Evolutionary conservation across 2,113 vertebrate genomes (phyloP).

Genomic region (Empidonax alnorum): DNA sequence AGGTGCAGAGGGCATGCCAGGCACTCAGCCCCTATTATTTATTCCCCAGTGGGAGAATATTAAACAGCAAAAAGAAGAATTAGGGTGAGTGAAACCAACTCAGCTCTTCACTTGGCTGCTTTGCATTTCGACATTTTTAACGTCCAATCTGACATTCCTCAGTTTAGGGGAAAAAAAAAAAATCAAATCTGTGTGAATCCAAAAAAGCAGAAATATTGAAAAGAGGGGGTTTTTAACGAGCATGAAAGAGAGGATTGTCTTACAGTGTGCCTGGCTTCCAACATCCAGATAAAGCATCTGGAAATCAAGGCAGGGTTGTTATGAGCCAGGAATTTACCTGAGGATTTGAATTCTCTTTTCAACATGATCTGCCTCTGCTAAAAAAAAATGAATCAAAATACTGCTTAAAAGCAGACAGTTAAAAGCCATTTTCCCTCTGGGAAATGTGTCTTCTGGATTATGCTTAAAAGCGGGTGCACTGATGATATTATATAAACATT

Average conservation of each 20-base stretch:
- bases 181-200: background rate
- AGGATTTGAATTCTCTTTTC: background rate
- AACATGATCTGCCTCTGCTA: background rate
- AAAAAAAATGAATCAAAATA: background rate
- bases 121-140: background rate
- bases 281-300: background rate
- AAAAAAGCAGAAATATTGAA: background rate
- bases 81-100: background rate
- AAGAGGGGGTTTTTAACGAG: background rate
- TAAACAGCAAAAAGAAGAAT: background rate
- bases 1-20: background rate
- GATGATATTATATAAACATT: background rate
- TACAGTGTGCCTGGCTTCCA: background rate
- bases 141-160: background rate
- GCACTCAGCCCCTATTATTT: conserved; percentile 5
- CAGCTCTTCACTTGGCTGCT: background rate
- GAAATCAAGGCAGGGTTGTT: background rate
- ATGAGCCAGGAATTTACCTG: background rate
- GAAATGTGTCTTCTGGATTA: background rate
- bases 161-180: background rate
- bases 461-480: conserved; percentile 9
- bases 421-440: background rate
- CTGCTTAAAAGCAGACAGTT: background rate
- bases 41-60: background rate
- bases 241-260: background rate